Base-by-base conservation (phyloP, 2,888 invertebrate genomes). In the Macaria liturata region DNA sequence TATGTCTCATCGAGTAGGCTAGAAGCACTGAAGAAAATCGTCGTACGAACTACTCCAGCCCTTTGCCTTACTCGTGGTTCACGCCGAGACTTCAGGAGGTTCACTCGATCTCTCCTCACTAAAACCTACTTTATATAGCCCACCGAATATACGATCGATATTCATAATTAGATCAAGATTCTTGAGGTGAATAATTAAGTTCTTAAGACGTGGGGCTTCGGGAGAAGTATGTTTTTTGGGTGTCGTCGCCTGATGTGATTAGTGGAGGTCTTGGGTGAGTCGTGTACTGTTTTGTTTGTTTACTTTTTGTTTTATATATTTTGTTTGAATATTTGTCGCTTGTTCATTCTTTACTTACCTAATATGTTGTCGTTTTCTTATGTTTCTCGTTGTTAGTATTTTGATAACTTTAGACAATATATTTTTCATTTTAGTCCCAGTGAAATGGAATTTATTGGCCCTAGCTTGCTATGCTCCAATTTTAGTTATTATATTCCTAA, bases 21-120 rank as follows among this genome's bases (percentile, higher is more conserved):
- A 80, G 83, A 88, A 89, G 83, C 86, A 89, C 92, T 92, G 92
- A 92, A 92, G 92, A 91, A 92, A 92, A 92, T 90, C 92, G 91
- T 71, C 74, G 66, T 4, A 83, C 90, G 92, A 92, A 91, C 92
- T 92, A 92, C 92, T 92, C 84, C 92, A 92, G 92, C 30, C 51
- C 86, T 90, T 88, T 76, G 80, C 91, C 89, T 73, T 82, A 81
- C 90, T 78, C 88, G 77, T 70, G 67, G 80, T 75, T 82, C 80
- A 68, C 74, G 83, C 82, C 84, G 75, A 81, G 82, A 83, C 76
- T 78, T 80, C 76, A 45, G 87, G 89, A 88, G 86, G 84, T 84
- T 89, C 30, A 90, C 91, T 91, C 90, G 77, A 42, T n/a, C 9
- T 55, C 68, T 68, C 68, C 65, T 67, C 42, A 59, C 54, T 52